A percentile compares a stretch with the other conserved stretches of the same genome.
phyloP scores from a whole-genome alignment of 2,888 invertebrate genomes.

The Hydroisotoma schaefferi region DNA sequence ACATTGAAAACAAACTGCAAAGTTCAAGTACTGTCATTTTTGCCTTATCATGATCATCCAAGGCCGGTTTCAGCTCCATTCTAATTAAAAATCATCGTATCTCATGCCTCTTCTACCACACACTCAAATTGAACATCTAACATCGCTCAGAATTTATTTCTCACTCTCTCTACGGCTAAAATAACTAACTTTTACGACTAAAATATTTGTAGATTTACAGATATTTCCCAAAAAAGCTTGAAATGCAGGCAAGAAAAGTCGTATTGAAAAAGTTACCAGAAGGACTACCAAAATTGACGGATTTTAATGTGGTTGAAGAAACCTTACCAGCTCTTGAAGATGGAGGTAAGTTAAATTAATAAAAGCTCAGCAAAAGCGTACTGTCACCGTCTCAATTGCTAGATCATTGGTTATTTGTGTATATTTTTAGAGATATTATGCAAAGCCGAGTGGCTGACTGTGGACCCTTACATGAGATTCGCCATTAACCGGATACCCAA shows the following conservation, averaged over 20 bases:
- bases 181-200: not conserved
- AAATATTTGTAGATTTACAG: no score
- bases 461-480: constrained; percentile 67
- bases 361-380: not conserved
- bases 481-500: constrained; percentile 29
- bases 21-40: not conserved
- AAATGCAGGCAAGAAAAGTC: constrained; percentile 59
- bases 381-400: not conserved
- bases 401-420: not conserved
- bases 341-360: constrained; percentile 53
- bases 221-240: no score
- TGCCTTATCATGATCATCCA: no score
- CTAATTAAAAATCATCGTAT: no score
- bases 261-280: constrained; percentile 61
- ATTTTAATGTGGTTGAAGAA: constrained; percentile 67
- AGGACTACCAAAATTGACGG: constrained; percentile 63
- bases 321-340: constrained; percentile 62
- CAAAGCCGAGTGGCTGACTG: constrained; percentile 66
- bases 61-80: no score
- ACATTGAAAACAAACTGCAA: not conserved
- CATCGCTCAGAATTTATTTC: not conserved
- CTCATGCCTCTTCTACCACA: no score
- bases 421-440: constrained; percentile 55
- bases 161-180: not conserved
- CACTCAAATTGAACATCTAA: no score